A percentile compares a stretch with the other conserved stretches of the same genome.
Conservation (phyloP, 2,888 invertebrate species). For the Hemicrepidius hirtus region DNA sequence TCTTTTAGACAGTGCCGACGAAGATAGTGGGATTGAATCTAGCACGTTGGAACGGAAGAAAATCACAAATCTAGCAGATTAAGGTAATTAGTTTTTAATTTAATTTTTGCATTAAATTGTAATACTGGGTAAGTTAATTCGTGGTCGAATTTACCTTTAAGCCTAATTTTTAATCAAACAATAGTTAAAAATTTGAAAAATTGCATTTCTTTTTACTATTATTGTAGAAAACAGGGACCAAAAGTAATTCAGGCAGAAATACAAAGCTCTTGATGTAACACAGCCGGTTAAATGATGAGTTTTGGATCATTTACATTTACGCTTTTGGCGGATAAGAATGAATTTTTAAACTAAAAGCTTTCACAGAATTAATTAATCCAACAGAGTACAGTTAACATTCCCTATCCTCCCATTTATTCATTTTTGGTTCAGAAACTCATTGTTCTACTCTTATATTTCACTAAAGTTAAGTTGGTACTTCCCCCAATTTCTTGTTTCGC, state of each 20-base stretch:
- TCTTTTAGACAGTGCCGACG: constrained; percentile 78
- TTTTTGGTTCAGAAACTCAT: too few relatives aligned
- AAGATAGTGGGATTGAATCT: constrained; percentile 80
- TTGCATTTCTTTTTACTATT: background rate
- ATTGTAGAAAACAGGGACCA: constrained; percentile 9
- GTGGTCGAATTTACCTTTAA: constrained; percentile 7
- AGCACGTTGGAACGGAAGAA: constrained; percentile 75
- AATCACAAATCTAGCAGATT: constrained; percentile 35
- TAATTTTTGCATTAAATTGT: constrained; percentile 16
- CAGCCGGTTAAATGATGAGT: too few relatives aligned
- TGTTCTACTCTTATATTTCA: too few relatives aligned
- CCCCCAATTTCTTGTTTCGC: too few relatives aligned
- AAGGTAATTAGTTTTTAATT: constrained; percentile 25
- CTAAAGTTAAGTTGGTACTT: too few relatives aligned
- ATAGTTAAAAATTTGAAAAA: background rate
- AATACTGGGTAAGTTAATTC: background rate
- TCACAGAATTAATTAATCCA: too few relatives aligned
- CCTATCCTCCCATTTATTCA: too few relatives aligned
- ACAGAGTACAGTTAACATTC: too few relatives aligned
- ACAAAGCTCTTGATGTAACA: too few relatives aligned
- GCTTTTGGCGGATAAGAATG: too few relatives aligned
- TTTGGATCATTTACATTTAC: too few relatives aligned
- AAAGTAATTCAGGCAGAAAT: background rate
- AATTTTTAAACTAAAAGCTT: too few relatives aligned
- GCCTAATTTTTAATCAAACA: background rate